Evolutionary conservation across 2,113 vertebrate genomes (phyloP).

Genomic region (Hippolais icterina): DNA sequence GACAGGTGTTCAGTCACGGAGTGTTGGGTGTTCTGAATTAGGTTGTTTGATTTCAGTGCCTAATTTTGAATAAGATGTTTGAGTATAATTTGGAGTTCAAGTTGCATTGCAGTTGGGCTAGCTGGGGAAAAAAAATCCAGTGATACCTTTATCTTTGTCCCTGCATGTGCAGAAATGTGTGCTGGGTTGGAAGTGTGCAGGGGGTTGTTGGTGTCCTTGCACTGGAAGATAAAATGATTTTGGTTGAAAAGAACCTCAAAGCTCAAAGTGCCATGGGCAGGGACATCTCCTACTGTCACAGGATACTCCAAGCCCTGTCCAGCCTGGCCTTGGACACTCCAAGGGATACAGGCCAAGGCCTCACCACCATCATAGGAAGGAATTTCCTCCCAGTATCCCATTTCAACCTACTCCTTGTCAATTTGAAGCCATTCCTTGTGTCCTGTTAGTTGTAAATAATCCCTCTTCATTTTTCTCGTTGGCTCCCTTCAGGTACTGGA

Average conservation of each 20-base stretch:
- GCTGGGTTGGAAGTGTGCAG: neutral
- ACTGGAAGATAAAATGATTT: neutral
- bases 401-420: neutral
- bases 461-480: neutral
- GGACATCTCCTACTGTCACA: neutral
- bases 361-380: accelerated
- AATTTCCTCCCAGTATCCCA: too few species aligned
- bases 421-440: neutral
- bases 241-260: neutral
- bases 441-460: neutral
- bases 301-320: neutral
- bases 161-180: neutral
- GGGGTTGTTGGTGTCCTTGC: neutral
- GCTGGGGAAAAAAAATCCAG: neutral
- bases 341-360: neutral
- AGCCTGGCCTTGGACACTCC: neutral
- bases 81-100: neutral
- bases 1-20: neutral
- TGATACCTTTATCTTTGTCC: neutral
- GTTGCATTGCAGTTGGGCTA: neutral
- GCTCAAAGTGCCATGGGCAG: neutral
- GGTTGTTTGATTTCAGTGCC: neutral
- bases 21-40: neutral
- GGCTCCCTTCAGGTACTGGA: neutral
- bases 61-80: neutral